Conservation (phyloP, 2,797 vertebrate species). For the Enteromius thamalakanensis region DNA sequence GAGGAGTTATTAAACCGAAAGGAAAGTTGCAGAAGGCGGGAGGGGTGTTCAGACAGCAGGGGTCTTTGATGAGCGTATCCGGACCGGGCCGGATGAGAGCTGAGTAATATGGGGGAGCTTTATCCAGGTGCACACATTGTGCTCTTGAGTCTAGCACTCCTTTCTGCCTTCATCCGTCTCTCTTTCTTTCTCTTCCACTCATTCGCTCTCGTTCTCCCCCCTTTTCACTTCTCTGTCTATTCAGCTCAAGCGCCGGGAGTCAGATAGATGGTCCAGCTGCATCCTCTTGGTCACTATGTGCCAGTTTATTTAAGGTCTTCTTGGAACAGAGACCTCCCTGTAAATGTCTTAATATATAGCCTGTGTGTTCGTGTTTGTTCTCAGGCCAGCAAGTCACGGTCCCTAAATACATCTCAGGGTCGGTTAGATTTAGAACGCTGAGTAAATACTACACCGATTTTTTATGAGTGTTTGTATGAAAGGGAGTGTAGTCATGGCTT, state of each 20-base stretch:
- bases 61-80: constrained; percentile 58
- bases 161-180: constrained; percentile 47
- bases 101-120: constrained; percentile 50
- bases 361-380: constrained; percentile 43
- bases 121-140: constrained; percentile 64
- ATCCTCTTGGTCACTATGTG: constrained; percentile 60
- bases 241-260: constrained; percentile 50
- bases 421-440: constrained; percentile 18
- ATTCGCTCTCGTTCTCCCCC: constrained; percentile 19
- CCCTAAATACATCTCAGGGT: constrained; percentile 48
- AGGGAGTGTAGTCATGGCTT: constrained; percentile 18
- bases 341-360: constrained; percentile 50
- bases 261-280: constrained; percentile 62
- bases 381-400: constrained; percentile 14
- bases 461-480: constrained; percentile 13
- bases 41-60: constrained; percentile 49
- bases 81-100: constrained; percentile 52
- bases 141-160: constrained; percentile 45
- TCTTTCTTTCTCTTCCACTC: constrained; percentile 37
- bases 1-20: constrained; percentile 49
- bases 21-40: constrained; percentile 43
- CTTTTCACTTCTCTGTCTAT: constrained; percentile 37
- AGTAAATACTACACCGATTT: not conserved
- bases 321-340: constrained; percentile 55
- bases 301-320: constrained; percentile 54